phyloP scores from a whole-genome alignment of 2,888 invertebrate species.

The Caenorhabditis doughertyi region DNA sequence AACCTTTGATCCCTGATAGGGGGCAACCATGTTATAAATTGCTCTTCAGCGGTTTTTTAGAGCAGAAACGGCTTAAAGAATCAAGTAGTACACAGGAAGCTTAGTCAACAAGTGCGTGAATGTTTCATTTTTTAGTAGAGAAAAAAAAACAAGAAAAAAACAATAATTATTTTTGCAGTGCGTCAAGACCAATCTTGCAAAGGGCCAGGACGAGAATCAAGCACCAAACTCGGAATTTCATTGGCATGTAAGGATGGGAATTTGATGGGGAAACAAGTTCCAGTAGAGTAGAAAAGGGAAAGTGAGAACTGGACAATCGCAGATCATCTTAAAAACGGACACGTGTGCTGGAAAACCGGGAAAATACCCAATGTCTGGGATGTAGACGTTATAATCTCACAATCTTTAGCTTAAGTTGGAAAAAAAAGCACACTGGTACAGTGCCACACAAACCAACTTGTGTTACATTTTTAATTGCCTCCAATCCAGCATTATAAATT shows the following conservation, averaged over 20 bases:
- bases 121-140: background rate
- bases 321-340: too few species aligned
- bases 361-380: too few species aligned
- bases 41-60: too few species aligned
- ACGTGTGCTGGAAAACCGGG: too few species aligned
- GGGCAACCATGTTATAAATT: background rate
- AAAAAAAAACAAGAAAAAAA: background rate
- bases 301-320: too few species aligned
- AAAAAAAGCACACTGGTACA: too few species aligned
- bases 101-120: conserved; percentile 9
- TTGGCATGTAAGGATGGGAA: conserved; percentile 52
- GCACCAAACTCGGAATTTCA: conserved; percentile 51
- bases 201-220: conserved; percentile 38
- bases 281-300: background rate
- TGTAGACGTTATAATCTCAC: too few species aligned
- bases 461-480: too few species aligned
- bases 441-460: too few species aligned
- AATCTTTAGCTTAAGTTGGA: too few species aligned
- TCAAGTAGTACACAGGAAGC: conserved; percentile 10
- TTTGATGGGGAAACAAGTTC: background rate
- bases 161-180: conserved; percentile 41
- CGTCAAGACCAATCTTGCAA: conserved; percentile 50
- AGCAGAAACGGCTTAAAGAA: background rate
- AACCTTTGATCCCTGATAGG: conserved; percentile 11
- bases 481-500: background rate